A percentile compares a stretch with the other conserved stretches of the same genome.
Conservation (phyloP, 2,888 invertebrate species). For the Listrodromus nycthemerus region DNA sequence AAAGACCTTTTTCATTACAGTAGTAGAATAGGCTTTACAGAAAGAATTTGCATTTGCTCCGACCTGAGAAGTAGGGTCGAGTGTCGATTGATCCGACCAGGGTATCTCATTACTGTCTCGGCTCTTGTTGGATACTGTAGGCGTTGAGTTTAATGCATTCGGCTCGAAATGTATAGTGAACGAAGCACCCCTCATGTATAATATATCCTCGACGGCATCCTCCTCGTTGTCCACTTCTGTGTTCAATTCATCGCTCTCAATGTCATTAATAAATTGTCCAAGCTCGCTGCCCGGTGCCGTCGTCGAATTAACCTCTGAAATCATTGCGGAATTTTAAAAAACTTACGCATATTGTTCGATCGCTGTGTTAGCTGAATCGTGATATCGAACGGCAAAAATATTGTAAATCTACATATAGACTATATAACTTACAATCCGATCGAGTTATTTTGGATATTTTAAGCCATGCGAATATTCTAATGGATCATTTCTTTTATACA, state of each 20-base stretch:
- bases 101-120: conserved; percentile 74
- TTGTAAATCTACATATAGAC: background rate
- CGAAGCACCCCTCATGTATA: conserved; percentile 83
- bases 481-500: background rate
- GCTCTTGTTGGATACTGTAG: conserved; percentile 71
- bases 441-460: too few species aligned
- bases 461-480: too few species aligned
- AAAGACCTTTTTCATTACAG: background rate
- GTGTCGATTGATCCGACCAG: conserved; percentile 43
- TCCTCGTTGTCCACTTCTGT: conserved; percentile 78
- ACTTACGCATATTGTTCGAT: background rate
- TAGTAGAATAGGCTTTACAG: background rate
- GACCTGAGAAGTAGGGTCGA: conserved; percentile 43
- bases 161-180: conserved; percentile 81
- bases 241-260: conserved; percentile 88
- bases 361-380: background rate
- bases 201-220: conserved; percentile 83
- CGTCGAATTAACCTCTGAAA: conserved; percentile 91
- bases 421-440: too few species aligned
- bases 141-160: conserved; percentile 72
- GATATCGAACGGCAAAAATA: background rate
- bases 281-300: conserved; percentile 86
- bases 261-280: conserved; percentile 82
- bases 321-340: background rate
- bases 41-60: conserved; percentile 50